A percentile compares a stretch with the other conserved stretches of the same genome.
Evolutionary conservation across 2,113 vertebrate genomes (phyloP).

Genomic region (Lontra canadensis): DNA sequence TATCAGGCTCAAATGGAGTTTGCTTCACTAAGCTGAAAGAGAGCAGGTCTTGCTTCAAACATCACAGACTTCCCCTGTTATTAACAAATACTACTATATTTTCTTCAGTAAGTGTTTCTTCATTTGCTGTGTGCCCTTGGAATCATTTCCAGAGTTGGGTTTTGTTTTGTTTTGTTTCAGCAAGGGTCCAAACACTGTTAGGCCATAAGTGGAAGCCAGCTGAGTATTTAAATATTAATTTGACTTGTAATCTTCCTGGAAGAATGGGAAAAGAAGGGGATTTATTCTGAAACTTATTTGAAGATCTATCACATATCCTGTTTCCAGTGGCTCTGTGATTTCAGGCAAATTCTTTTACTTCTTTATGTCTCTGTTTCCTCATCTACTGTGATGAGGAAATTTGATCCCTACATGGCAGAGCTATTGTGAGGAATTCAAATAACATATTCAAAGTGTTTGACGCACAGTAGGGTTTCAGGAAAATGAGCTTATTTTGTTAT

Average conservation of each 20-base stretch:
- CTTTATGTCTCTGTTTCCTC: neutral
- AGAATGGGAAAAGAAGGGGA: neutral
- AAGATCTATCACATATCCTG: neutral
- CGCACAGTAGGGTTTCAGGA: neutral
- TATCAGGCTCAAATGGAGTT: neutral
- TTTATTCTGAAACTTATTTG: neutral
- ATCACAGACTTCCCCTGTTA: neutral
- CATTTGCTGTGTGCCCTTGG: neutral
- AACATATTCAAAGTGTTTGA: neutral
- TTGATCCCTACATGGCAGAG: neutral
- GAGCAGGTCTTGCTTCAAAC: neutral
- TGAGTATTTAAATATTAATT: conserved; percentile 59
- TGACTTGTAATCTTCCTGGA: conserved; percentile 32
- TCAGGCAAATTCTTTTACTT: neutral
- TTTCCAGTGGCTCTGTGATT: neutral
- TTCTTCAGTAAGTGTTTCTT: conserved; percentile 39
- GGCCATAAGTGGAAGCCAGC: neutral
- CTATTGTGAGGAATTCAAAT: neutral
- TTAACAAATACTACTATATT: neutral
- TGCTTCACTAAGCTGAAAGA: neutral
- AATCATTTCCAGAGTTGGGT: neutral
- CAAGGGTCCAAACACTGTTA: neutral
- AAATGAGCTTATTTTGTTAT: neutral
- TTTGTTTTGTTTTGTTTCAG: neutral
- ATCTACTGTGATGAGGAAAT: neutral